These are phyloP conservation scores for Myoxocephalus aenaeus DNA, from an alignment of 2,797 vertebrate genomes.

Conservation along the genomic window DNA sequence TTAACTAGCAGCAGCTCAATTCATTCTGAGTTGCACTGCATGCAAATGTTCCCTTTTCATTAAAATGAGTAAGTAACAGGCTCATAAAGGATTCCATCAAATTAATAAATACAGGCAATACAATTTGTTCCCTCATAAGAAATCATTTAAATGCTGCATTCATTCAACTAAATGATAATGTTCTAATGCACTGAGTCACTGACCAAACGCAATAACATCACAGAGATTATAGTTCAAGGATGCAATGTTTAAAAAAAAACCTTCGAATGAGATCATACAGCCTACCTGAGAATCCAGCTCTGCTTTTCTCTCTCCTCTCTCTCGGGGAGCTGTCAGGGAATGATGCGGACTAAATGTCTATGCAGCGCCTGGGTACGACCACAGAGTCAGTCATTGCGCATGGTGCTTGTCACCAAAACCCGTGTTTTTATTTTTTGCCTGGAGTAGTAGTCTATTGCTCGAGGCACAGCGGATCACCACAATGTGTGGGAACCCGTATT, in stretches of 20 bases:
- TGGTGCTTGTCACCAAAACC: conserved; percentile 70
- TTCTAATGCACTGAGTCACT: conserved; percentile 47
- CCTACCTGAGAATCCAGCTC: conserved; percentile 78
- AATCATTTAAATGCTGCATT: conserved; percentile 67
- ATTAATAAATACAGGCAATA: conserved; percentile 45
- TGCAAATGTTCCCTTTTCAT: conserved; percentile 14
- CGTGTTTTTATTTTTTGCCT: conserved; percentile 29
- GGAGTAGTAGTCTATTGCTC: conserved; percentile 55
- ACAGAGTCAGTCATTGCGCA: conserved; percentile 77
- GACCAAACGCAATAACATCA: conserved; percentile 32
- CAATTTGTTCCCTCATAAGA: conserved; percentile 37
- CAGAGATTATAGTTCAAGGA: conserved; percentile 29
- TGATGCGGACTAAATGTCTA: conserved; percentile 77
- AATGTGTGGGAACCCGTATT: conserved; percentile 72
- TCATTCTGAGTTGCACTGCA: conserved; percentile 33
- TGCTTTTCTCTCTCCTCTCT: conserved; percentile 46
- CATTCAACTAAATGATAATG: conserved; percentile 66
- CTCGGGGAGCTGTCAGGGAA: conserved; percentile 73
- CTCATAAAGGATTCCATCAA: conserved; percentile 36
- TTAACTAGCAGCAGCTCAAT: conserved; percentile 47
- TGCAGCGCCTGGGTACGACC: conserved; percentile 60
- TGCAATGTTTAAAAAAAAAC: conserved; percentile 37
- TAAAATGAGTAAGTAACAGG: conserved; percentile 32
- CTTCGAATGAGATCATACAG: conserved; percentile 39
- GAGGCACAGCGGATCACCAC: conserved; percentile 58